Base-by-base conservation (phyloP, 2,113 vertebrate species). In the Cinclus mexicanus region DNA sequence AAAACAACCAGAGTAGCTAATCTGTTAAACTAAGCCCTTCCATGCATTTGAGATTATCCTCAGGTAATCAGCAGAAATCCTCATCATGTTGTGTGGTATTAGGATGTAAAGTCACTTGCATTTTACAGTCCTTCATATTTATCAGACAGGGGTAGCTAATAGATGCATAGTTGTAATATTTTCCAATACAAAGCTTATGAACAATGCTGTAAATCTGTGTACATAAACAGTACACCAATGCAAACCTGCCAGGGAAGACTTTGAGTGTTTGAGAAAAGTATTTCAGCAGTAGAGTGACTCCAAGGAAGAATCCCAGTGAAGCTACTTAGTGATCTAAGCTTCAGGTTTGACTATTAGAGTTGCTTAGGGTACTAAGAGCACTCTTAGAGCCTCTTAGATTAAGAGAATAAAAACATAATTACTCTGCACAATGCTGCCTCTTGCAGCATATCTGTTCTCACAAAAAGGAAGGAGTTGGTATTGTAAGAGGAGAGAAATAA, bases 41-140 rank as follows among this genome's bases (percentile, higher is more conserved):
- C 95, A 87, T 89, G 89, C 89, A 82, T 65, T 97, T 82, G 77
- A 89, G 96, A 94, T 97, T 93, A 95, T 96, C 90, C 89, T 94
- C 41, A 39, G 63, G 61, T 97, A 93, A 96, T 94, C n/a, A 3
- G 83, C 47, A 84, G 59, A 90, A 96, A 95, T 94, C 91, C 94
- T 94, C 65, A 76, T 76, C 70, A 1, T 72, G 84, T 81, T 81
- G 46, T 65, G 57, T 83, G 70, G 87, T 69, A 92, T 94, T 95
- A 94, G 55, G 63, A 83, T 69, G 53, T 75, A 90, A 89, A 80
- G 87, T 83, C 91, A 93, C 82, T 86, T 74, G 67, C 47, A 86
- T 97, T 95, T 86, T 92, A 83, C 29, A 90, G 60, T 52, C 50
- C 59, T 84, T 84, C 52, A 42, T 80, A 59, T 92, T 85, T 93